Evolutionary conservation across 2,797 vertebrate species (phyloP).

Genomic region (Bufotes viridis): DNA sequence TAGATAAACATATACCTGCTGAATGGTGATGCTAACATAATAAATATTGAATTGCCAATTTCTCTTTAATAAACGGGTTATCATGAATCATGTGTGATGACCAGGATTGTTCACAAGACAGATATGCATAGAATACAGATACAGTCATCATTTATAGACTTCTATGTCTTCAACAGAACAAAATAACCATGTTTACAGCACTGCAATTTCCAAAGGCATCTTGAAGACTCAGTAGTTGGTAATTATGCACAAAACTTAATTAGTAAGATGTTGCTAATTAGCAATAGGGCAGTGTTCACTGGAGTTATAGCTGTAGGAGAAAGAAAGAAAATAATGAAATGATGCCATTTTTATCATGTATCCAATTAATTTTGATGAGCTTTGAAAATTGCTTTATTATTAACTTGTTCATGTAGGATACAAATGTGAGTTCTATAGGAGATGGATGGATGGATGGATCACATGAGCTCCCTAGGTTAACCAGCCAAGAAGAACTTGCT

Average conservation of each 20-base stretch:
- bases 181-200: conserved; percentile 26
- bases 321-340: conserved; percentile 38
- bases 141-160: neutral
- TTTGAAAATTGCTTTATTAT: conserved; percentile 17
- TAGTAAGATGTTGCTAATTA: conserved; percentile 57
- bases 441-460: neutral
- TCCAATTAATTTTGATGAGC: conserved; percentile 13
- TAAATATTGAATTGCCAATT: conserved; percentile 29
- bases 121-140: conserved; percentile 18
- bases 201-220: conserved; percentile 41
- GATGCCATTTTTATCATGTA: conserved; percentile 10
- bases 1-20: conserved; percentile 5
- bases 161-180: neutral
- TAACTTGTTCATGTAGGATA: neutral
- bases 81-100: neutral
- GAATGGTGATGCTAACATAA: neutral
- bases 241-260: conserved; percentile 38
- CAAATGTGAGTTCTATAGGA: neutral
- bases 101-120: neutral
- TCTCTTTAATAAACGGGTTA: neutral
- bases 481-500: too few relatives aligned
- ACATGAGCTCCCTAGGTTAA: neutral
- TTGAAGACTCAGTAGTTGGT: conserved; percentile 38
- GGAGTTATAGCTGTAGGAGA: conserved; percentile 49
- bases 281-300: conserved; percentile 52